Evolutionary conservation across 2,113 vertebrate species (phyloP), one percentile per base, ranked within the genome.

Genomic region (Ancistrus triradiatus): DNA sequence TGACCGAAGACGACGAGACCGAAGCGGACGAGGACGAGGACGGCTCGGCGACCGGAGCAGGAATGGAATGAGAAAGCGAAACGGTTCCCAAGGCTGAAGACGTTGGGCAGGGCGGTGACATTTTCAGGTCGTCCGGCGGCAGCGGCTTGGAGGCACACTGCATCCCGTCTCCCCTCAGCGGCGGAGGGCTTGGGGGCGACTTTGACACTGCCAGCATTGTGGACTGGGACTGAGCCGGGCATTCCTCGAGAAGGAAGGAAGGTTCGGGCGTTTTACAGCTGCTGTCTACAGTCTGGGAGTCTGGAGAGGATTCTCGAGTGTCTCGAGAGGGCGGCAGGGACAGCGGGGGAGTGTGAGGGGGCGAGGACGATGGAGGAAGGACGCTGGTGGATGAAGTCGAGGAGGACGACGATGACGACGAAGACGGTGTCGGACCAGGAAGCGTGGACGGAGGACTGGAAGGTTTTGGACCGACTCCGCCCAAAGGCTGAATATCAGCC

Each of bases 221-320:
- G 25, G 57, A 47, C 25, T 74, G 73, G 22, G 75, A 79, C 69
- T 82, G 83, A 17, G 68, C 59, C 0, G 83, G 77, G 70, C 82
- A 76, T 10, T 91, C 89, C 43, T 93, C 92, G 0, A 81, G 82
- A 7, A 90, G 60, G 68, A 93, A 95, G 14, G 87, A 88, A 4
- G 89, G 85, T 10, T 95, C 94, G 0, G 92, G 91, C 0, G 93
- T 94, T 80, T 96, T 95, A 38, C 91, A 93, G 73, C 92, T 93
- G 74, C 92, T 93, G 75, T 95, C 94, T 17, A 94, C 93, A 0
- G 92, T 95, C 84, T 96, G 94, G 0, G 94, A 96, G 69, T 95
- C 92, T 0, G 93, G 93, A 0, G 92, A 93, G 7, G 93, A 90
- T 1, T 90, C 92, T 0, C 90, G 84, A 19, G 76, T 77, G 69